Conservation (phyloP, 2,113 vertebrate species). For the Nibea albiflora region DNA sequence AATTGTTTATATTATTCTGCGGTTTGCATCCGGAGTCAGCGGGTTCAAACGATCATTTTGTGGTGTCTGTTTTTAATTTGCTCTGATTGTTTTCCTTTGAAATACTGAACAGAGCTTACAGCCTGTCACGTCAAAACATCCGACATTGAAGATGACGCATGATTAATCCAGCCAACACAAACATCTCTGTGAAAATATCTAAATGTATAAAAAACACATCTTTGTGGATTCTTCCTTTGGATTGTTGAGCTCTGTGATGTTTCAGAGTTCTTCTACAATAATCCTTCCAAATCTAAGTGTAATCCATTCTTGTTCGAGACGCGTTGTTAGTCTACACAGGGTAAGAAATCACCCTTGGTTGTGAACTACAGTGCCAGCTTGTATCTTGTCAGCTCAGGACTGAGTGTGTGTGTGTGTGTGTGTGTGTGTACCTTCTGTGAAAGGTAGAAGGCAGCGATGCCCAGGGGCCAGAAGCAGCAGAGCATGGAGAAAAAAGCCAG, state of each 20-base stretch:
- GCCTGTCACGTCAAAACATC: not conserved
- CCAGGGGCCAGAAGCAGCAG: conserved; percentile 93
- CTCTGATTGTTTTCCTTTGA: not conserved
- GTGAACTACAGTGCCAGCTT: conserved; percentile 46
- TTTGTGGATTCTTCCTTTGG: not conserved
- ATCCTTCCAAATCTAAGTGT: conserved; percentile 45
- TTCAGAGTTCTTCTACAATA: conserved; percentile 38
- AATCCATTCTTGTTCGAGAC: conserved; percentile 53
- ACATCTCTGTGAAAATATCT: not conserved
- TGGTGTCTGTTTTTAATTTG: not conserved
- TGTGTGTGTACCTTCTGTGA: conserved; percentile 87
- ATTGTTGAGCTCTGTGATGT: not conserved
- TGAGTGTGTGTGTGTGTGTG: not conserved
- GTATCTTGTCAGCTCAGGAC: conserved; percentile 41
- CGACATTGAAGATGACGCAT: not conserved
- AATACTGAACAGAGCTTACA: not conserved
- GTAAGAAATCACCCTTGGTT: conserved; percentile 24
- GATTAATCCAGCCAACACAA: not conserved
- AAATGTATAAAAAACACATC: not conserved
- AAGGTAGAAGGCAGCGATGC: conserved; percentile 92
- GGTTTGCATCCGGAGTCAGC: not conserved
- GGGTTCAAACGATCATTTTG: not conserved
- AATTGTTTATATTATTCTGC: not conserved
- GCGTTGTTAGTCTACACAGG: conserved; percentile 15
- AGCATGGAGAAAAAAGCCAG: conserved; percentile 94